These are phyloP conservation scores for Ploceus nigricollis DNA, from an alignment of 2,113 vertebrate genomes.

Conservation along the genomic window DNA sequence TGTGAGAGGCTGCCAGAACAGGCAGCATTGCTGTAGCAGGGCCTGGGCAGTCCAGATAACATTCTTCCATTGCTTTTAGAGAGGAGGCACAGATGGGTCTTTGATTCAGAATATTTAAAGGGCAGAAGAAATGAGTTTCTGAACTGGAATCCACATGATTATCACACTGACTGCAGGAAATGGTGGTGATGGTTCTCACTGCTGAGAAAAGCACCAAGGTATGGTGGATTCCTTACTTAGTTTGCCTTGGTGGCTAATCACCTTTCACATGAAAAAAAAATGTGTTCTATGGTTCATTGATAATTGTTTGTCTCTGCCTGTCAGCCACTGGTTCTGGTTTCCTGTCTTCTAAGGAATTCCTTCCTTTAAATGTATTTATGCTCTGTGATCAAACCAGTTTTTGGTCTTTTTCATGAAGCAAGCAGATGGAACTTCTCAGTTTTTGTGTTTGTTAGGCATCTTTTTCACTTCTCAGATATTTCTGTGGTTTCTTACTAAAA, in stretches of 20 bases:
- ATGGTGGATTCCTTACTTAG: not conserved
- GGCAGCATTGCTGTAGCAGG: not conserved
- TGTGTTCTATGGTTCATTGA: not conserved
- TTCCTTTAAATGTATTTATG: not conserved
- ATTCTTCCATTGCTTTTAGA: not conserved
- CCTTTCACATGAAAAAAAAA: not conserved
- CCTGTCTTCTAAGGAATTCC: not conserved
- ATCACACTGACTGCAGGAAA: not conserved
- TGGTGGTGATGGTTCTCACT: not conserved
- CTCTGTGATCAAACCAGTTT: not conserved
- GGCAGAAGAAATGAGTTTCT: not conserved
- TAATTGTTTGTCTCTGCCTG: not conserved
- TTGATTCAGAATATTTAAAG: not conserved
- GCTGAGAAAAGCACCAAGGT: not conserved
- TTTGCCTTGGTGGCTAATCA: not conserved
- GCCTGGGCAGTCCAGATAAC: not conserved
- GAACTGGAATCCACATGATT: not conserved
- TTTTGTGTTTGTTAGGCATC: not conserved
- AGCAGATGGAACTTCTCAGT: not conserved
- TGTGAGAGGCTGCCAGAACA: not conserved
- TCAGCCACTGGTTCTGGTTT: not conserved
- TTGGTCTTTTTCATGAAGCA: not conserved
- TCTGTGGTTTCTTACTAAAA: not conserved
- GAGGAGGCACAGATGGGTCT: not conserved
- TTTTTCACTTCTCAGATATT: not conserved